Percentiles rank a stretch among this genome's conserved stretches.
These are phyloP conservation scores for Stigmatopora nigra DNA, from an alignment of 2,113 vertebrate genomes.

Conservation along the genomic window DNA sequence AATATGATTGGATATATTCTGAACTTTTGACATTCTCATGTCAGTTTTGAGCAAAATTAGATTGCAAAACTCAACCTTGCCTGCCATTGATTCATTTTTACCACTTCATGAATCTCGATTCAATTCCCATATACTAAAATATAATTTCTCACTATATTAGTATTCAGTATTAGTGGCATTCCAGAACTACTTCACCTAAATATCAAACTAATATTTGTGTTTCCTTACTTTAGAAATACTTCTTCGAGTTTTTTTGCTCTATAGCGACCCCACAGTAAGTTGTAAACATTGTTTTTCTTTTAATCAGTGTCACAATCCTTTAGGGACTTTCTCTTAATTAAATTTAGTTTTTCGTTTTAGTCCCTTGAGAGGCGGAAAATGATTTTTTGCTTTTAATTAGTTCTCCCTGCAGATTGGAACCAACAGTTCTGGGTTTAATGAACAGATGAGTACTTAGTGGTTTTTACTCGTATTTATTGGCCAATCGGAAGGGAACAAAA, in stretches of 20 bases:
- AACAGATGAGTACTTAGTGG: conserved; percentile 11
- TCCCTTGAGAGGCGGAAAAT: conserved; percentile 13
- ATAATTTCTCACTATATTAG: not conserved
- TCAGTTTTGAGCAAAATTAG: not conserved
- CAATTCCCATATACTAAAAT: not conserved
- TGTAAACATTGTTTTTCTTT: not conserved
- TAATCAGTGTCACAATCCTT: not conserved
- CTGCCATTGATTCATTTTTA: not conserved
- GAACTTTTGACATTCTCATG: not conserved
- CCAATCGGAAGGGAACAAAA: not conserved
- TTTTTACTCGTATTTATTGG: conserved; percentile 2
- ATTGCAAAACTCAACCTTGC: not conserved
- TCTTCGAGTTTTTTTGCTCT: not conserved
- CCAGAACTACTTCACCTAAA: not conserved
- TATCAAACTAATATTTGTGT: not conserved
- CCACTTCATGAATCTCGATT: not conserved
- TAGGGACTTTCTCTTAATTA: not conserved
- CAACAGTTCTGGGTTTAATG: conserved; percentile 26
- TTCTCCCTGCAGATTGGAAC: conserved; percentile 7
- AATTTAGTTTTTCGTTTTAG: not conserved
- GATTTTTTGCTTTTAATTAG: conserved; percentile 35
- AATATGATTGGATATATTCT: not conserved
- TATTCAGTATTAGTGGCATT: not conserved
- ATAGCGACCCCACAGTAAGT: not conserved
- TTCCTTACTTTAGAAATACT: not conserved